phyloP scores from a whole-genome alignment of 2,113 vertebrate species.

The Propithecus coquereli region DNA sequence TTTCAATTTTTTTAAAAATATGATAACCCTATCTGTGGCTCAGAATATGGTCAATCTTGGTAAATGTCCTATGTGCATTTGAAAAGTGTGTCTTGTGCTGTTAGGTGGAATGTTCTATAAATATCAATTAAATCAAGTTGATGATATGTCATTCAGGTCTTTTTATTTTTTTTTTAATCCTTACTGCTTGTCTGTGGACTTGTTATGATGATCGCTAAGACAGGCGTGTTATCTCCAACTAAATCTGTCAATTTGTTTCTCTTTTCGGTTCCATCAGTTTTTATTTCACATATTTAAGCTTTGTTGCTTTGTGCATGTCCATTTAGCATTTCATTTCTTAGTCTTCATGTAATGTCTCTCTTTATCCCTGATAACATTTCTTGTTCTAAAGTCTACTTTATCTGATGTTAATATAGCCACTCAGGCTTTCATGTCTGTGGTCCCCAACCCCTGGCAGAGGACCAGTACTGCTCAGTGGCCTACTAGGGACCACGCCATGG shows the following conservation, averaged over 20 bases:
- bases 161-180: not conserved
- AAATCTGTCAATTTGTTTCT: not conserved
- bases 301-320: not conserved
- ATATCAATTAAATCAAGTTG: not conserved
- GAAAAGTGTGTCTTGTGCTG: not conserved
- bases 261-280: not conserved
- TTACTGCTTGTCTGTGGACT: not conserved
- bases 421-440: not conserved
- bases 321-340: not conserved
- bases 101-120: not conserved
- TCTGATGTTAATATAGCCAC: not conserved
- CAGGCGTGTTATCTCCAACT: not conserved
- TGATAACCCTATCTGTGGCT: not conserved
- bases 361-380: not conserved
- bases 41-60: not conserved
- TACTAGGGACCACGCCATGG: too few relatives aligned
- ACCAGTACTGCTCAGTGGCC: too few relatives aligned
- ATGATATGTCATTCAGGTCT: not conserved
- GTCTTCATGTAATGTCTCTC: not conserved
- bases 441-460: too few relatives aligned
- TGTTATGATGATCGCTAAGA: not conserved
- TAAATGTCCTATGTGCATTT: not conserved
- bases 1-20: not conserved
- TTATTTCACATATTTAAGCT: not conserved
- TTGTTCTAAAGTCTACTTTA: not conserved